Evolutionary conservation across 2,113 vertebrate genomes (phyloP), one percentile per base, ranked within the genome.

Genomic region (Smithornis capensis): DNA sequence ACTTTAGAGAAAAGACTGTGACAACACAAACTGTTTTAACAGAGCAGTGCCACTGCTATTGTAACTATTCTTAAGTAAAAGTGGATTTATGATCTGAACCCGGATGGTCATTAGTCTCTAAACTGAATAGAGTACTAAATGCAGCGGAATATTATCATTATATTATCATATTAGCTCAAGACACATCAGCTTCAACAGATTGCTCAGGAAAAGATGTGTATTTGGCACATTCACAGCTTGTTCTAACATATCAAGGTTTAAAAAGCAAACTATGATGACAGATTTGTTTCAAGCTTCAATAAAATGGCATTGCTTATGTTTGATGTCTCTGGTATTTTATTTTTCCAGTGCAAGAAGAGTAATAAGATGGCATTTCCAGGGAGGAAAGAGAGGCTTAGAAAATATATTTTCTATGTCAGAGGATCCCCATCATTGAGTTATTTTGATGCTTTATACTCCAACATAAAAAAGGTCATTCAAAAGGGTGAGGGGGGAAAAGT

Each of bases 201-300:
- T 71, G 64, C 88, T 96, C 87, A 95, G 88, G 82, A 92, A 83
- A 86, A 89, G n/a, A 65, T 4, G 23, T 84, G 37, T 81, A 82
- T 89, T 83, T 83, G 33, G 45, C 78, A 92, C 67, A 62, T 90
- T 64, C 95, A 87, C 84, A 83, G 70, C 57, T 89, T 96, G 19
- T 92, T 90, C 23, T 89, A 90, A 80, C 14, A 71, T 88, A 69
- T 81, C 47, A 60, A 86, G 9, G 18, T 93, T 94, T 93, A 75
- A 93, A 91, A 93, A 83, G 68, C 52, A 94, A 92, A 86, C 42
- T 90, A 27, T 67, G 33, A 55, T 64, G n/a, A 62, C 62, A 4
- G 87, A 87, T 6, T 92, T 90, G 67, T 95, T 96, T 96, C 64
- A 90, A 90, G 88, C 85, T 95, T 94, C 93, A 97, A 96, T 97